These are phyloP conservation scores for Tympanoctomys barrerae DNA, from an alignment of 2,797 vertebrate species.

Conservation along the genomic window DNA sequence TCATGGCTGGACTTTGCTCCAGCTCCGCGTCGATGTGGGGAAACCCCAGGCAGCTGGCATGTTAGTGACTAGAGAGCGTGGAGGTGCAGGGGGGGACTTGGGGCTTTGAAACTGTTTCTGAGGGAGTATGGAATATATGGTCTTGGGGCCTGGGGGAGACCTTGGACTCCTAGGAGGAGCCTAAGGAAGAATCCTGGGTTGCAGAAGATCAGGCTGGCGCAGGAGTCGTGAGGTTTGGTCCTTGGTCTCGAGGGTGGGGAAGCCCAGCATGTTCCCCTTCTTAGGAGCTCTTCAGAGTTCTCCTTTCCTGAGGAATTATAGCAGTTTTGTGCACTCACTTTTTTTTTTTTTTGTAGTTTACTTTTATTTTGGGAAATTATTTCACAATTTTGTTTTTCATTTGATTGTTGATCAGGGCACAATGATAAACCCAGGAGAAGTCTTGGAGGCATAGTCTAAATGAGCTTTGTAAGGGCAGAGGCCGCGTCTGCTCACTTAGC, in stretches of 20 bases:
- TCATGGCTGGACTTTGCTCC: not conserved
- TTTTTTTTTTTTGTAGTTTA: not conserved
- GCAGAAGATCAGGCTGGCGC: not conserved
- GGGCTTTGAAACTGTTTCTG: not conserved
- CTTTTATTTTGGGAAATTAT: not conserved
- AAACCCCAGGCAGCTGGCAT: not conserved
- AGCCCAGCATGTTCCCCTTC: not conserved
- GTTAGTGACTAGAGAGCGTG: not conserved
- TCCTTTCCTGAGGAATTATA: not conserved
- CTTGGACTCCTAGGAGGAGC: conserved; percentile 7
- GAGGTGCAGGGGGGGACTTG: not conserved
- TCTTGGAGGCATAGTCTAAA: not conserved
- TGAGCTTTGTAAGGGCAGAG: not conserved
- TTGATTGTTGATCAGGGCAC: not conserved
- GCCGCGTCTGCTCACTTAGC: not conserved
- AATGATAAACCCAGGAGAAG: not conserved
- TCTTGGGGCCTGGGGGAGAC: not conserved
- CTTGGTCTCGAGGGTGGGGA: not conserved
- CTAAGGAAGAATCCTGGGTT: not conserved
- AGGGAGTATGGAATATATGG: not conserved
- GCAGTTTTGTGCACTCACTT: not conserved
- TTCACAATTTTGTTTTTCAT: not conserved
- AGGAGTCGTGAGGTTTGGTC: not conserved
- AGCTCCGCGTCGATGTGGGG: not conserved
- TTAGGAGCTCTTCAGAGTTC: not conserved